Evolutionary conservation across 92 coral and sea anemone species (phyloP).

Genomic region (Palythoa heliodiscus): DNA sequence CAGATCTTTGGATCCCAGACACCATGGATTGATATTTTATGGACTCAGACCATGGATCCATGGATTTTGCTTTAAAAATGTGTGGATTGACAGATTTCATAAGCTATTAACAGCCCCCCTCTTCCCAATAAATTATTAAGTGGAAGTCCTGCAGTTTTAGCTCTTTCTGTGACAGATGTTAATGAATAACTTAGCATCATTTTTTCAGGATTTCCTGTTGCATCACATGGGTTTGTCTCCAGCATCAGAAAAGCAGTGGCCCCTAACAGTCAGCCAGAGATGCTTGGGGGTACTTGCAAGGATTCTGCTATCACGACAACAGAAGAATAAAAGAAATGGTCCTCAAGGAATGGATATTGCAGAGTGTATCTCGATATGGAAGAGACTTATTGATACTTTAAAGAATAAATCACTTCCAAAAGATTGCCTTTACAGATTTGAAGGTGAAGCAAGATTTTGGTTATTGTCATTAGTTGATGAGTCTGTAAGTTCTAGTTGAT

Average conservation of each 20-base stretch:
- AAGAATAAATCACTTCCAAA: slow-evolving; percentile 59
- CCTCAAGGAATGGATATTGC: slow-evolving; percentile 70
- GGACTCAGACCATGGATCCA: no score
- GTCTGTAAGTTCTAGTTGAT: background rate
- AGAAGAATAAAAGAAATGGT: slow-evolving; percentile 55
- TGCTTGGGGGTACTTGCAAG: slow-evolving; percentile 90
- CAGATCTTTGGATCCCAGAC: no score
- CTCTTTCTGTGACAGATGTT: no score
- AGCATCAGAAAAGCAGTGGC: slow-evolving; percentile 74
- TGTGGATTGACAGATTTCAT: no score
- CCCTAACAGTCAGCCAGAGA: slow-evolving; percentile 76
- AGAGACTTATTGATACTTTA: slow-evolving; percentile 75
- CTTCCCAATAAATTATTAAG: no score
- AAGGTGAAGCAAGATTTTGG: slow-evolving; percentile 27
- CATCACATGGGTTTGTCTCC: slow-evolving; percentile 79
- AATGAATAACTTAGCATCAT: background rate
- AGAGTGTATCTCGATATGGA: slow-evolving; percentile 85
- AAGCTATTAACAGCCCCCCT: no score
- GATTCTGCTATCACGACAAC: slow-evolving; percentile 85
- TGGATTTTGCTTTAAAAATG: no score
- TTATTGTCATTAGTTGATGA: background rate
- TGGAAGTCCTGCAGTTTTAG: no score
- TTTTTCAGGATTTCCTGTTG: slow-evolving; percentile 69
- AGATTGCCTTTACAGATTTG: slow-evolving; percentile 37
- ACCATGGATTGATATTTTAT: no score